phyloP scores from a whole-genome alignment of 1,140 invertebrate species.

The Chrysomallon squamiferum region DNA sequence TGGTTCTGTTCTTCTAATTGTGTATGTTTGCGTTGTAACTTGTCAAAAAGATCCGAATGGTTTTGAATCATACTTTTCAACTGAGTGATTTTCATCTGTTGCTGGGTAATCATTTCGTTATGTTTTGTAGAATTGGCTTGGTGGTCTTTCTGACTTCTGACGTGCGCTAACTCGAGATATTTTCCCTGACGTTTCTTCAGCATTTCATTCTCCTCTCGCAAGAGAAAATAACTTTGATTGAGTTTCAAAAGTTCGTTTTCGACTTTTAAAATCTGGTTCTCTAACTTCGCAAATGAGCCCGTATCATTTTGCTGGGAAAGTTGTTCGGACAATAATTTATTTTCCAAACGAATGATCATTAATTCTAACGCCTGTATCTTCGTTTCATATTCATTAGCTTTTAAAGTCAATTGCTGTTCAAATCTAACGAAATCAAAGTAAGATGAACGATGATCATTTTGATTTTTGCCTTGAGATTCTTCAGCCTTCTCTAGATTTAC shows the following conservation, averaged over 20 bases:
- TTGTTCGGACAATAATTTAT: conserved; percentile 44
- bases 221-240: conserved; percentile 41
- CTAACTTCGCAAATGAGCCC: conserved; percentile 40
- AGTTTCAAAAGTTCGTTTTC: conserved; percentile 55
- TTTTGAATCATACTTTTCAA: conserved; percentile 36
- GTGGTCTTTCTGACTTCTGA: conserved; percentile 1
- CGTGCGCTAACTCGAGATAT: conserved; percentile 40
- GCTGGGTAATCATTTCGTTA: conserved; percentile 33
- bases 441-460: neutral
- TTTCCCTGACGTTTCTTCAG: conserved; percentile 37
- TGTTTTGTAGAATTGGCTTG: conserved; percentile 15
- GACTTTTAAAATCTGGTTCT: conserved; percentile 53
- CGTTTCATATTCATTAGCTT: conserved; percentile 33
- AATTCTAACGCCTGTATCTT: conserved; percentile 50
- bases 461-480: neutral
- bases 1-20: conserved; percentile 49
- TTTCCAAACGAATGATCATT: conserved; percentile 50
- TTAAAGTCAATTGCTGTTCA: conserved; percentile 27
- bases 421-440: conserved; percentile 15
- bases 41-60: conserved; percentile 34
- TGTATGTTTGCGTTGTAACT: conserved; percentile 34
- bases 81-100: conserved; percentile 39
- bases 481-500: neutral
- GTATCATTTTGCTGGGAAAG: conserved; percentile 47
- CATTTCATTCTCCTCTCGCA: conserved; percentile 37